These are phyloP conservation scores for Nephotettix cincticeps DNA, from an alignment of 1,140 invertebrate genomes.

Conservation along the genomic window DNA sequence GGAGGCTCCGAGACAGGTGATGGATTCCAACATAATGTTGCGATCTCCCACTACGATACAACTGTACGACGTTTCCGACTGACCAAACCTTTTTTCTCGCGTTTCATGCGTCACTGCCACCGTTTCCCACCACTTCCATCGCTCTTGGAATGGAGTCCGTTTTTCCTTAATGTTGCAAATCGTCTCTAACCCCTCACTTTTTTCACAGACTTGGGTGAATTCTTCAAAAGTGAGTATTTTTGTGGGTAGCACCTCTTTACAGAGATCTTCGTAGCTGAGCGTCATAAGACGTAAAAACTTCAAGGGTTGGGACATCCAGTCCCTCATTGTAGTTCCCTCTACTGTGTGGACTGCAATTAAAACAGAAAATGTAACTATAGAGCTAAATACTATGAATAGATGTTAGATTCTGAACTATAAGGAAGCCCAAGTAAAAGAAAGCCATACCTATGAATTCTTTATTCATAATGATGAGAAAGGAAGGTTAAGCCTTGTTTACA, in stretches of 20 bases:
- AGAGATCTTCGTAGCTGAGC: not conserved
- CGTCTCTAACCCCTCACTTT: not conserved
- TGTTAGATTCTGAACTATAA: too few species aligned
- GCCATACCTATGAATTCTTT: too few species aligned
- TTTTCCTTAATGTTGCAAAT: not conserved
- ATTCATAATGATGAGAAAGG: too few species aligned
- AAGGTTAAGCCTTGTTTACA: too few species aligned
- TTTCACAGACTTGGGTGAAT: not conserved
- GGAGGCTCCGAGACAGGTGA: not conserved
- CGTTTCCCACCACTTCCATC: slow-evolving; percentile 17
- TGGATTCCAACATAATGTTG: not conserved
- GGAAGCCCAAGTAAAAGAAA: too few species aligned
- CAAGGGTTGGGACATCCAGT: not conserved
- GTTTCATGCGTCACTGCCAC: not conserved
- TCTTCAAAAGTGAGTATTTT: not conserved
- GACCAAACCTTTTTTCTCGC: not conserved
- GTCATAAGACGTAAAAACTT: slow-evolving; percentile 1
- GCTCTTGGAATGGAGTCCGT: not conserved
- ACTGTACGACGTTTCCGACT: not conserved
- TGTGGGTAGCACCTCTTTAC: not conserved
- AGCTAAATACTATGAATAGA: too few species aligned
- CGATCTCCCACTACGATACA: not conserved
- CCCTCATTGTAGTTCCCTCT: not conserved
- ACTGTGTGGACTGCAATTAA: not conserved
- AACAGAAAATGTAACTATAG: too few species aligned